phyloP scores from a whole-genome alignment of 1,140 invertebrate species.

The Zaprionus camerounensis region DNA sequence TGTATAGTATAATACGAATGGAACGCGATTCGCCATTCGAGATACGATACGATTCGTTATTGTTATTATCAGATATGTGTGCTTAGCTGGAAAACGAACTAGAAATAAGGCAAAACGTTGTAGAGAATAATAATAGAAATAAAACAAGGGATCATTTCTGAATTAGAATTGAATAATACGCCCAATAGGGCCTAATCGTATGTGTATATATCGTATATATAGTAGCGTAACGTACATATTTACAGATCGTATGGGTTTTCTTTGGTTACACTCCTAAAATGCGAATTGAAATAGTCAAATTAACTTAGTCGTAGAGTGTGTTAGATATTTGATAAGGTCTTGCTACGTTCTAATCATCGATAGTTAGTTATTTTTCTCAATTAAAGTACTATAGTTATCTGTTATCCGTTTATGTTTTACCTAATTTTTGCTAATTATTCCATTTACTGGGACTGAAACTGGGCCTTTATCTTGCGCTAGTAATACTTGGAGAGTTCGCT shows the following conservation, averaged over 20 bases:
- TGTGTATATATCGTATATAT: constrained; percentile 3
- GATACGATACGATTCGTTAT: constrained; percentile 17
- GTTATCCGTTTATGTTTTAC: constrained; percentile 34
- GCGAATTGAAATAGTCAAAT: constrained; percentile 21
- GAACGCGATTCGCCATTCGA: constrained; percentile 17
- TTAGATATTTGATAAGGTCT: constrained; percentile 35
- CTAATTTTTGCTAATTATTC: constrained; percentile 61
- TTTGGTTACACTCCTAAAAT: constrained; percentile 63
- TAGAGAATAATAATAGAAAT: constrained; percentile 19
- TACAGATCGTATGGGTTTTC: constrained; percentile 69
- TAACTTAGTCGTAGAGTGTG: constrained; percentile 32
- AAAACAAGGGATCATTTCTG: constrained; percentile 2
- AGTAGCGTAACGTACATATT: constrained; percentile 50
- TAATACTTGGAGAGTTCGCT: constrained; percentile 57
- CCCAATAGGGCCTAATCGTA: constrained; percentile 28
- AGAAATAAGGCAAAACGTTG: constrained; percentile 47
- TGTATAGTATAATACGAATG: constrained; percentile 16
- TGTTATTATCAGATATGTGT: constrained; percentile 35
- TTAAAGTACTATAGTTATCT: constrained; percentile 14
- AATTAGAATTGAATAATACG: constrained; percentile 1
- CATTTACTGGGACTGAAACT: constrained; percentile 53
- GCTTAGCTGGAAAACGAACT: constrained; percentile 45
- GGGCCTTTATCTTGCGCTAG: constrained; percentile 49
- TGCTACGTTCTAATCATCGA: constrained; percentile 14
- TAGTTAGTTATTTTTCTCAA: background rate